A percentile compares a stretch with the other conserved stretches of the same genome.
Evolutionary conservation across 1,140 invertebrate species (phyloP).

Genomic region (Bactericera cockerelli): DNA sequence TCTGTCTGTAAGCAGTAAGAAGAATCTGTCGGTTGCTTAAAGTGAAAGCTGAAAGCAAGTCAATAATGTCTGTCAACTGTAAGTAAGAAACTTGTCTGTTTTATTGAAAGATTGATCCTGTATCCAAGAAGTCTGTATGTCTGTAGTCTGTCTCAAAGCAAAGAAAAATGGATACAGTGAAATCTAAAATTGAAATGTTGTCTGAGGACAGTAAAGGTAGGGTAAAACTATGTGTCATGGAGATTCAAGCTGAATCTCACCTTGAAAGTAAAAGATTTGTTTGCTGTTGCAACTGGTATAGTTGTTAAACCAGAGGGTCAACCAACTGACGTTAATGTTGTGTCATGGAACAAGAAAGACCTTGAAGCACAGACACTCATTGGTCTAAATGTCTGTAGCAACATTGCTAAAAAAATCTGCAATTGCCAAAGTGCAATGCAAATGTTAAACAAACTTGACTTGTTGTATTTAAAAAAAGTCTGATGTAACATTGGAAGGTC

Average conservation of each 20-base stretch:
- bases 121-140: no score
- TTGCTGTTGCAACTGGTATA: constrained; percentile 16
- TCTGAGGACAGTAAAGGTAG: constrained; percentile 8
- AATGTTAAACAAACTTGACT: constrained; percentile 20
- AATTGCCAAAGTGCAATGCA: constrained; percentile 18
- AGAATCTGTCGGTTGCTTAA: no score
- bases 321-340: background rate
- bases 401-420: constrained; percentile 19
- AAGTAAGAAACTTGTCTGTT: no score
- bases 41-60: no score
- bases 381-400: constrained; percentile 21
- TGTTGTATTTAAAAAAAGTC: constrained; percentile 19
- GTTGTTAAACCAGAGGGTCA: constrained; percentile 10
- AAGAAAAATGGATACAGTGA: constrained; percentile 17
- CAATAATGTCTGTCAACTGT: no score
- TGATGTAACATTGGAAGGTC: constrained; percentile 15
- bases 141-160: no score
- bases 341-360: constrained; percentile 19
- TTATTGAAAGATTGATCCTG: no score
- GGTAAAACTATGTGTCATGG: constrained; percentile 19
- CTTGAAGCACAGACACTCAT: constrained; percentile 20
- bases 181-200: constrained; percentile 18
- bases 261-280: constrained; percentile 20
- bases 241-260: constrained; percentile 19
- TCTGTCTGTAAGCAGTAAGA: no score